phyloP scores from a whole-genome alignment of 30 jellyfish, hydroid and myxozoan genomes.

The Rhopilema esculentum region DNA sequence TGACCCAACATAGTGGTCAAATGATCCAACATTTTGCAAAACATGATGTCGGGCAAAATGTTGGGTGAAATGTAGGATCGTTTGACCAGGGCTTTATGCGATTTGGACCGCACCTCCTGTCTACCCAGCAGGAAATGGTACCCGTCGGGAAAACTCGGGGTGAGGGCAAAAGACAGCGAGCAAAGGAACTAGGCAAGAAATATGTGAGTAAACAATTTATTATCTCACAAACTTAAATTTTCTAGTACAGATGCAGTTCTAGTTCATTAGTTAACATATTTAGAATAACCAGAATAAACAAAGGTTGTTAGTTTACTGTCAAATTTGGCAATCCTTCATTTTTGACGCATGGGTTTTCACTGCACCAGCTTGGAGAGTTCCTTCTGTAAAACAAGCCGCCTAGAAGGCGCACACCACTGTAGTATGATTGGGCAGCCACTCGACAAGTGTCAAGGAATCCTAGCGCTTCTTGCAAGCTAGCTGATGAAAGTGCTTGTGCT shows the following conservation, averaged over 20 bases:
- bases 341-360: conserved; percentile 19
- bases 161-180: too few species aligned
- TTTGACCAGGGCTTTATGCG: too few species aligned
- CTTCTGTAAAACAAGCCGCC: conserved; percentile 51
- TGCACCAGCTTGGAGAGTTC: conserved; percentile 47
- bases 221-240: too few species aligned
- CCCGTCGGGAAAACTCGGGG: too few species aligned
- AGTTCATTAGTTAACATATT: background rate
- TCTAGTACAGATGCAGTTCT: background rate
- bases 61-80: too few species aligned
- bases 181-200: too few species aligned
- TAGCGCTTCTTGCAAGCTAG: background rate
- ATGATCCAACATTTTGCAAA: too few species aligned
- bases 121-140: too few species aligned
- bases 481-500: background rate
- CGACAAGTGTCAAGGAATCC: conserved; percentile 29
- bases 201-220: too few species aligned
- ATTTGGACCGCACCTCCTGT: too few species aligned
- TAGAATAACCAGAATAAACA: background rate
- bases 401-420: conserved; percentile 42
- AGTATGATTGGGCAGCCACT: conserved; percentile 32
- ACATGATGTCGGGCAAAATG: too few species aligned
- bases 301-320: background rate
- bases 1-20: too few species aligned
- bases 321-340: conserved; percentile 46